phyloP scores from a whole-genome alignment of 2,888 invertebrate genomes.

The Drosophila subquinaria region DNA sequence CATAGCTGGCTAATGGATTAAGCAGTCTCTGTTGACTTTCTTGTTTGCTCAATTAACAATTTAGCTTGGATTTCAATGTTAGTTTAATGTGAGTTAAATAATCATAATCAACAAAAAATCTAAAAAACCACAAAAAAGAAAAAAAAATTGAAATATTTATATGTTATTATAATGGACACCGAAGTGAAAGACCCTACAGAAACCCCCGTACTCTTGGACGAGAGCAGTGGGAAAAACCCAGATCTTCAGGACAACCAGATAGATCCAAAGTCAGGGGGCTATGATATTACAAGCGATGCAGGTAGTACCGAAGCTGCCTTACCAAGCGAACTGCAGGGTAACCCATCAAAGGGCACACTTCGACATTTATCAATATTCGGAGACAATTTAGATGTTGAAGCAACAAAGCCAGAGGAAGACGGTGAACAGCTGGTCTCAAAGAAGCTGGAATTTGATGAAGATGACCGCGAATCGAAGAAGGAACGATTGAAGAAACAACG shows the following conservation, averaged over 20 bases:
- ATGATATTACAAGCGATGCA: background rate
- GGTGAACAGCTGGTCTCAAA: background rate
- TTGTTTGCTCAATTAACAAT: background rate
- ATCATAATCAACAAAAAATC: background rate
- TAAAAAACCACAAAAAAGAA: slow-evolving; percentile 1
- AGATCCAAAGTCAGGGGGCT: background rate
- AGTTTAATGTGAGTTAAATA: slow-evolving; percentile 1
- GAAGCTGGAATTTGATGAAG: too few species aligned
- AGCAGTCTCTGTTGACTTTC: background rate
- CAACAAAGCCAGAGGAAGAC: background rate
- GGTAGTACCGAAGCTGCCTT: background rate
- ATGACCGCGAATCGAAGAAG: background rate
- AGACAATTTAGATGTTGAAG: too few species aligned
- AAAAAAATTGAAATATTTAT: background rate
- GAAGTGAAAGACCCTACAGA: background rate
- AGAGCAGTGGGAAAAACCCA: background rate
- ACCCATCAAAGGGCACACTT: background rate
- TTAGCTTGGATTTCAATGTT: background rate
- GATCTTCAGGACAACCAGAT: background rate
- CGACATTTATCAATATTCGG: background rate
- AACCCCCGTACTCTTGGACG: background rate
- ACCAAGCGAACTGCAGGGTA: background rate
- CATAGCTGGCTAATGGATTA: background rate
- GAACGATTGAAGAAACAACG: background rate
- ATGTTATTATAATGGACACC: background rate